Evolutionary conservation across 2,888 invertebrate genomes (phyloP).

Genomic region (Tolmerus cingulatus): DNA sequence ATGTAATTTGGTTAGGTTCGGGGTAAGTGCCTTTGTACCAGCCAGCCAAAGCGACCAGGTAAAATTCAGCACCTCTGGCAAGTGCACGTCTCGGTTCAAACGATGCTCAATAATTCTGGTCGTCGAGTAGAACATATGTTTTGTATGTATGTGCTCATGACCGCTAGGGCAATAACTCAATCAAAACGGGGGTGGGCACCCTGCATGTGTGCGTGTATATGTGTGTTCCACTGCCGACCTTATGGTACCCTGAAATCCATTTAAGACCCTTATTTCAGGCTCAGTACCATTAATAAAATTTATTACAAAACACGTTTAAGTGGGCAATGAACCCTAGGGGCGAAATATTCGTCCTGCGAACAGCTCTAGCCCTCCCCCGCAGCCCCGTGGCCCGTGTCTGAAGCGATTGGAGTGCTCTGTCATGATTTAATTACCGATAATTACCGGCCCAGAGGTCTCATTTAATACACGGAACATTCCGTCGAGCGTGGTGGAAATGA

Average conservation of each 20-base stretch:
- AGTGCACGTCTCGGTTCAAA: not conserved
- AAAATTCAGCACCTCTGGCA: not conserved
- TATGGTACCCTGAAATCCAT: not conserved
- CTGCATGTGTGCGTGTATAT: not conserved
- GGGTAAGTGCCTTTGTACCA: not conserved
- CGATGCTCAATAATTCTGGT: not conserved
- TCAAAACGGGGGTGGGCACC: not conserved
- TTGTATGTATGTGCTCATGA: not conserved
- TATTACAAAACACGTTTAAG: constrained; percentile 15
- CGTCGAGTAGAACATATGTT: not conserved
- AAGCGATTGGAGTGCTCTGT: constrained; percentile 10
- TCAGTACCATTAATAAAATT: constrained; percentile 21
- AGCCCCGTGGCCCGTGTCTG: not conserved
- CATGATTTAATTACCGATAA: constrained; percentile 34
- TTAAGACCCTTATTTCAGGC: constrained; percentile 3
- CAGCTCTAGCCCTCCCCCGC: not conserved
- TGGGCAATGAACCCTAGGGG: not conserved
- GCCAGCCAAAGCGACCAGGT: not conserved
- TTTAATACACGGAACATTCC: constrained; percentile 22
- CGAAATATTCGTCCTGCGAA: not conserved
- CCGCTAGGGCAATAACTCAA: not conserved
- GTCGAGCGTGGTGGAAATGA: constrained; percentile 10
- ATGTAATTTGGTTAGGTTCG: not conserved
- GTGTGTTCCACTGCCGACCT: not conserved
- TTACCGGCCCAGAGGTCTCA: constrained; percentile 21